Evolutionary conservation across 2,888 invertebrate species (phyloP).

Genomic region (Eupithecia insigniata): DNA sequence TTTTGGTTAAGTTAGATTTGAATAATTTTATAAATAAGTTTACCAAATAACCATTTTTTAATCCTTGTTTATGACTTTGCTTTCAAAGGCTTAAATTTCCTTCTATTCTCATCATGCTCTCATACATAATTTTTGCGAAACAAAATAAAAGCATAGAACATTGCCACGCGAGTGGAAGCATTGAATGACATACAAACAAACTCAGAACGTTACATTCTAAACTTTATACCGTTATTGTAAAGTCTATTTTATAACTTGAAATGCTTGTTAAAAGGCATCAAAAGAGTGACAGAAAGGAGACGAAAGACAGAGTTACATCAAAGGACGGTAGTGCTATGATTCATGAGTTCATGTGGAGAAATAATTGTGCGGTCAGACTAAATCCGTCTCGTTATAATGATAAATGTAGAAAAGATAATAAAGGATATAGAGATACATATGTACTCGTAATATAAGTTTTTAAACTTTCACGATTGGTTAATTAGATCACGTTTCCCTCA

Average conservation of each 20-base stretch:
- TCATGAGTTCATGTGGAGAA: conserved; percentile 42
- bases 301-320: conserved; percentile 58
- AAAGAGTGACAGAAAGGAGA: conserved; percentile 57
- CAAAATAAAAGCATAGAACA: neutral
- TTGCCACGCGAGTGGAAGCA: conserved; percentile 24
- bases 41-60: neutral
- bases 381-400: conserved; percentile 6
- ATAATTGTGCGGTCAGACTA: conserved; percentile 15
- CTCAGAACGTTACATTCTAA: conserved; percentile 14
- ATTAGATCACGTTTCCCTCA: too few relatives aligned
- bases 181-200: conserved; percentile 43
- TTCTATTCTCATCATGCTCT: neutral
- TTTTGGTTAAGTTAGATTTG: conserved; percentile 32
- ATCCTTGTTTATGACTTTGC: neutral
- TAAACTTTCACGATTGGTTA: too few relatives aligned
- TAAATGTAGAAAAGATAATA: neutral
- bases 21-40: conserved; percentile 14
- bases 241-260: conserved; percentile 27
- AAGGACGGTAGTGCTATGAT: conserved; percentile 55
- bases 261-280: conserved; percentile 53
- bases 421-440: neutral
- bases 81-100: neutral
- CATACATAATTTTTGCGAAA: neutral
- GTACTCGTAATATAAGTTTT: neutral
- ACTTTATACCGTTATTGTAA: conserved; percentile 14